A percentile compares a stretch with the other conserved stretches of the same genome.
Conservation (phyloP, 2,797 vertebrate species). For the Cyprinella venusta region DNA sequence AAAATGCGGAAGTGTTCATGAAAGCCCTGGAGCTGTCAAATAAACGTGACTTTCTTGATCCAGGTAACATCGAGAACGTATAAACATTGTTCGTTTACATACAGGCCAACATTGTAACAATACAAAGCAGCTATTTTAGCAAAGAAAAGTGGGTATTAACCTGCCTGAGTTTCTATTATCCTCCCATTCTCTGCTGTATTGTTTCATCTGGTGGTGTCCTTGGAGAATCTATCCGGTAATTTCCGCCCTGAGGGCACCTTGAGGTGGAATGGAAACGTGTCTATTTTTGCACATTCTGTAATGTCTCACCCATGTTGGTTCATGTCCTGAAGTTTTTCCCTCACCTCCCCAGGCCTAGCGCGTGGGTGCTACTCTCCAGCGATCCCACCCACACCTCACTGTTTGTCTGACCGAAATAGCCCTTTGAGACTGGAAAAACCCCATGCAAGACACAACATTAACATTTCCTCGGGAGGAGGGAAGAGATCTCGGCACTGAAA, state of each 20-base stretch:
- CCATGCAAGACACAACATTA: constrained; percentile 68
- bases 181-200: constrained; percentile 40
- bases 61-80: neutral
- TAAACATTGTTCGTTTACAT: neutral
- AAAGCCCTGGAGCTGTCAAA: neutral
- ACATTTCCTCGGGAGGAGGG: constrained; percentile 63
- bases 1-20: neutral
- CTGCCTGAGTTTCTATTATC: constrained; percentile 4
- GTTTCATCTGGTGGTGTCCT: constrained; percentile 49
- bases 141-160: constrained; percentile 9
- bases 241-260: constrained; percentile 45
- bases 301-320: constrained; percentile 66
- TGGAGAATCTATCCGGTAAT: constrained; percentile 38
- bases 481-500: constrained; percentile 67
- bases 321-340: constrained; percentile 71
- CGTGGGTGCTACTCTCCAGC: constrained; percentile 56
- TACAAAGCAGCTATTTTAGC: neutral
- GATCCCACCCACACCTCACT: constrained; percentile 74
- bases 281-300: constrained; percentile 64
- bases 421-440: constrained; percentile 79
- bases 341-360: constrained; percentile 24
- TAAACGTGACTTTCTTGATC: neutral
- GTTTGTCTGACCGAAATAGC: constrained; percentile 83
- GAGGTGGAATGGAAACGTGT: constrained; percentile 67
- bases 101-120: neutral